Evolutionary conservation across 2,797 vertebrate genomes (phyloP).

Genomic region (Typhlichthys eigenmanni): DNA sequence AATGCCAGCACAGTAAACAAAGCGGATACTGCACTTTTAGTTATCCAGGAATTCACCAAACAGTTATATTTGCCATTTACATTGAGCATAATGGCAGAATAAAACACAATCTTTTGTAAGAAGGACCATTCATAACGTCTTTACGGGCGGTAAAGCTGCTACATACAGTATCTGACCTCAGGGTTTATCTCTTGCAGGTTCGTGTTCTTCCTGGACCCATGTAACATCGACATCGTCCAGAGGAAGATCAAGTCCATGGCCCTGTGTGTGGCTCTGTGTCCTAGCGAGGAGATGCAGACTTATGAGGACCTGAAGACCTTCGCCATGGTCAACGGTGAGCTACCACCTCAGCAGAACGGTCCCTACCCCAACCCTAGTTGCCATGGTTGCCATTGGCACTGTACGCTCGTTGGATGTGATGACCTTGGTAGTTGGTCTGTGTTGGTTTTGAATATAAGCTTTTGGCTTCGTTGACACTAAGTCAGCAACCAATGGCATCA

Average conservation of each 20-base stretch:
- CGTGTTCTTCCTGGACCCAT: constrained; percentile 97
- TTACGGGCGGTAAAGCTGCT: neutral
- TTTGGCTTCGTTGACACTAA: too few species aligned
- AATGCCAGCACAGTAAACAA: too few species aligned
- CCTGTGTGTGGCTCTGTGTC: constrained; percentile 91
- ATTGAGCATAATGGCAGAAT: too few species aligned
- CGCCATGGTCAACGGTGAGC: constrained; percentile 90
- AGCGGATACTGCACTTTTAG: too few species aligned
- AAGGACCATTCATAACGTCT: too few species aligned
- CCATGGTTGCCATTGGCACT: neutral
- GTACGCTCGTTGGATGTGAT: too few species aligned
- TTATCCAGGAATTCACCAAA: too few species aligned
- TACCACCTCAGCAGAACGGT: neutral
- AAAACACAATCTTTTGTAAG: too few species aligned
- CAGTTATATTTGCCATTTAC: too few species aligned
- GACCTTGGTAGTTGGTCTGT: too few species aligned
- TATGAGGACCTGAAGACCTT: constrained; percentile 90
- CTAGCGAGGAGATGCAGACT: constrained; percentile 84
- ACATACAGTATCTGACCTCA: neutral
- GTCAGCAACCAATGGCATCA: too few species aligned
- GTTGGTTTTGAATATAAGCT: too few species aligned
- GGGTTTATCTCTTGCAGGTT: constrained; percentile 75
- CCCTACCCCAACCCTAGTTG: neutral
- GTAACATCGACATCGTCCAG: constrained; percentile 92
- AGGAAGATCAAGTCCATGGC: constrained; percentile 92